Percentiles rank a stretch among this genome's conserved stretches.
Evolutionary conservation across 2,797 vertebrate species (phyloP).

Genomic region (Sebastes cheni): DNA sequence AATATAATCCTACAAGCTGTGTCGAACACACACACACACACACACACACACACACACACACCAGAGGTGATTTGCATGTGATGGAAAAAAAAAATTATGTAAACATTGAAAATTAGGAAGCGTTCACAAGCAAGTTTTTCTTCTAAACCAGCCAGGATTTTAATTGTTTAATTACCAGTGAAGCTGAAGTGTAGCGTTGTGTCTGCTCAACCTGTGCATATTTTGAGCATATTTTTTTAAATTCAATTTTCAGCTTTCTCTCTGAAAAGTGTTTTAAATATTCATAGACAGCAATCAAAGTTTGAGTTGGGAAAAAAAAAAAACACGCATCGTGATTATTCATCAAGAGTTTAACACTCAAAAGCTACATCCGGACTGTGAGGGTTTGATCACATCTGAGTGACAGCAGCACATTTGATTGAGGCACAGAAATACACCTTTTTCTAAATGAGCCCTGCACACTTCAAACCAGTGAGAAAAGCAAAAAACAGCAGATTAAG

Average conservation of each 20-base stretch:
- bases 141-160: background rate
- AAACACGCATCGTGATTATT: background rate
- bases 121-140: background rate
- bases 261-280: background rate
- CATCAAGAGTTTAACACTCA: background rate
- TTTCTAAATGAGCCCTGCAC: background rate
- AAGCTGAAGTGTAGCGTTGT: background rate
- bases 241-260: background rate
- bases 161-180: conserved; percentile 9
- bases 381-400: background rate
- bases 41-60: background rate
- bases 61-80: background rate
- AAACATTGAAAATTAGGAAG: background rate
- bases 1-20: background rate
- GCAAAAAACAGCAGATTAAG: background rate
- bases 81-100: background rate
- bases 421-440: background rate
- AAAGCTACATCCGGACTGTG: background rate
- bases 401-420: background rate
- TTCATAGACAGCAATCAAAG: background rate
- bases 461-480: background rate
- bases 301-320: background rate
- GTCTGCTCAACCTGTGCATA: background rate
- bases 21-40: background rate
- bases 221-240: background rate